Base-by-base conservation (phyloP, 2,797 vertebrate species). In the Paratrypauchen microcephalus region DNA sequence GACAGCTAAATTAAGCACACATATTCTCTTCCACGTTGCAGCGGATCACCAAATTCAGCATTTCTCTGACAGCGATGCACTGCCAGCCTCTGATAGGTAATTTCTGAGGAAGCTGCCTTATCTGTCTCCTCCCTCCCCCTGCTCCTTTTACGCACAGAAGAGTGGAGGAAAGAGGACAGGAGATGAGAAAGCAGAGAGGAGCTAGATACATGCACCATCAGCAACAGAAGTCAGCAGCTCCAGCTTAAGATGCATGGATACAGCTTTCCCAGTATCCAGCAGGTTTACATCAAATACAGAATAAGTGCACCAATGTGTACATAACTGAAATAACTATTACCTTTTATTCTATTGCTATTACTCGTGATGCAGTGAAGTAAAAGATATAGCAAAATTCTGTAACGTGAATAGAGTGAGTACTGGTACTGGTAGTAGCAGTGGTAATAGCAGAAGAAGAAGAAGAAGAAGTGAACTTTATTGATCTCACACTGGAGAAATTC, bases 61-160 rank as follows among this genome's bases (percentile, higher is more conserved):
- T 83, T 87, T 85, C 63, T 76, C 74, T 72, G 81, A 75, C 76
- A 76, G 83, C 78, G 59, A 69, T 54, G 73, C 80, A 73, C 80
- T 80, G 73, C 78, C 83, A 65, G 69, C 82, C 78, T 83, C 84
- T 81, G 86, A 89, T 84, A 80, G 81, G 85, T 87, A 82, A 88
- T 90, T 89, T 88, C 81, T 79, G 82, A 87, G 79, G 81, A 80
- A 73, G 75, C 76, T 65, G 81, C 78, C 77, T 89, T 89, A 89
- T 90, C 86, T 83, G 75, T 82, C 63, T 65, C 74, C 72, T 62
- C 28, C 75, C 65, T 73, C 77, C 65, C 70, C 45, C 65, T 71
- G 67, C 81, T 73, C 59, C 74, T 68, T 77, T 78, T 78, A 65
- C 78, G 79, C 72, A 58, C 77, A 77, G 75, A 67, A 67, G 77